Evolutionary conservation across 2,797 vertebrate species (phyloP), one percentile per base, ranked within the genome.

Genomic region (Pagetopsis macropterus): DNA sequence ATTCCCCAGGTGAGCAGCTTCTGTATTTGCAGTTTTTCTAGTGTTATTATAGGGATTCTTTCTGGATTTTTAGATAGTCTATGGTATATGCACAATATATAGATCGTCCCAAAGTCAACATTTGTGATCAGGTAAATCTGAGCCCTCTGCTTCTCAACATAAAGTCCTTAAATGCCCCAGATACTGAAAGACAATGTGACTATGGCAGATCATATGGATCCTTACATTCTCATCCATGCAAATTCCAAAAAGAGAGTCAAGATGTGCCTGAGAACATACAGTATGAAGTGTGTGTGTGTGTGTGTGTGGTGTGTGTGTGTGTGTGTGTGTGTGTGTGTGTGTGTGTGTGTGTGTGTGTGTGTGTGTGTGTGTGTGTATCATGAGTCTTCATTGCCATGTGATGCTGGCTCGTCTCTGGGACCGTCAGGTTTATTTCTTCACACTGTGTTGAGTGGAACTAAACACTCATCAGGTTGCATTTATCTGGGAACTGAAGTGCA

Each of bases 401-500:
- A 89, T 14, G 27, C 52, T 12, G 33, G 31, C 64, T 46, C 3
- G 10, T 58, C 60, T 67, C 45, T 59, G 62, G 43, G 57, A 76
- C 79, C 66, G 72, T 55, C 79, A 44, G 79, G 60, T 71, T 55
- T 45, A 52, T 43, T n/a, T 64, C 80, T 83, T 77, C 78, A 87
- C 67, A 45, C 59, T 5, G 67, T 6, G 17, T 83, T 70, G 14
- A 48, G 44, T 55, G 74, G 67, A 86, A 84, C 68, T 8, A 21
- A 71, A 68, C 16, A 9, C 54, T 73, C 71, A 48, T 79, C 60
- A 16, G 45, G 54, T 48, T 33, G 23, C 46, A 45, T 50, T 72
- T 69, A 78, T 80, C 50, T 77, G 72, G 76, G 62, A 73, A 75
- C 44, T 66, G 21, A 70, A 70, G 77, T 16, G 23, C 33, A 33